Evolutionary conservation across 2,888 invertebrate genomes (phyloP).

Genomic region (Buathra laborator): DNA sequence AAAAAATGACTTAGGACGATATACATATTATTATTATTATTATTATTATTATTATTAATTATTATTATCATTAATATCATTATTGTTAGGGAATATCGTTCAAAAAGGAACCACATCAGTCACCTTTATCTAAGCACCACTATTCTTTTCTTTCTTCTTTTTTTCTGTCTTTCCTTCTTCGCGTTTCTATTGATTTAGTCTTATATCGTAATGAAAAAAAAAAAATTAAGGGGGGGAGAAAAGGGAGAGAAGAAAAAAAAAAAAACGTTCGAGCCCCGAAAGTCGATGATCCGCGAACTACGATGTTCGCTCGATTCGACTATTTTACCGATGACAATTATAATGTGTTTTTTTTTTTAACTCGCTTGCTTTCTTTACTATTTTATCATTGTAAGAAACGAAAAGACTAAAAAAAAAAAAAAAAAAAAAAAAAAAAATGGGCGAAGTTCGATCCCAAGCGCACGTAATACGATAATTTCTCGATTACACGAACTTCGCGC

Average conservation of each 20-base stretch:
- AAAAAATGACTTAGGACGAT: slow-evolving; percentile 59
- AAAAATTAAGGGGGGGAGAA: neutral
- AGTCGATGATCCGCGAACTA: slow-evolving; percentile 38
- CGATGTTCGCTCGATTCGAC: slow-evolving; percentile 16
- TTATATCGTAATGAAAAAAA: slow-evolving; percentile 41
- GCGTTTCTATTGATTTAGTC: slow-evolving; percentile 61
- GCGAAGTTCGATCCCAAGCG: neutral
- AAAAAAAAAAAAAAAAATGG: neutral
- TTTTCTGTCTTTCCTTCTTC: slow-evolving; percentile 44
- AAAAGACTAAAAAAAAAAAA: neutral
- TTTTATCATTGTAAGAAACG: slow-evolving; percentile 34
- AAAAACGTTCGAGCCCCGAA: slow-evolving; percentile 29
- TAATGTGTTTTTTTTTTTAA: slow-evolving; percentile 28
- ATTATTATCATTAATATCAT: slow-evolving; percentile 68
- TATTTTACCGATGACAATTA: slow-evolving; percentile 51
- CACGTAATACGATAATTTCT: slow-evolving; percentile 24
- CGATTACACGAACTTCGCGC: slow-evolving; percentile 39
- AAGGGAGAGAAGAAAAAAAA: neutral
- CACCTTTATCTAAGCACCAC: slow-evolving; percentile 59
- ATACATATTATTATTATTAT: slow-evolving; percentile 69
- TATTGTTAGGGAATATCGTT: slow-evolving; percentile 68
- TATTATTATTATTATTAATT: slow-evolving; percentile 67
- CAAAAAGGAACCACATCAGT: slow-evolving; percentile 61
- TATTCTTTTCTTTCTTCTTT: slow-evolving; percentile 26
- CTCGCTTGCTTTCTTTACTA: slow-evolving; percentile 53